These are phyloP conservation scores for Nemopilema nomurai DNA, from an alignment of 30 jellyfish, hydroid and myxozoan genomes.

Conservation along the genomic window DNA sequence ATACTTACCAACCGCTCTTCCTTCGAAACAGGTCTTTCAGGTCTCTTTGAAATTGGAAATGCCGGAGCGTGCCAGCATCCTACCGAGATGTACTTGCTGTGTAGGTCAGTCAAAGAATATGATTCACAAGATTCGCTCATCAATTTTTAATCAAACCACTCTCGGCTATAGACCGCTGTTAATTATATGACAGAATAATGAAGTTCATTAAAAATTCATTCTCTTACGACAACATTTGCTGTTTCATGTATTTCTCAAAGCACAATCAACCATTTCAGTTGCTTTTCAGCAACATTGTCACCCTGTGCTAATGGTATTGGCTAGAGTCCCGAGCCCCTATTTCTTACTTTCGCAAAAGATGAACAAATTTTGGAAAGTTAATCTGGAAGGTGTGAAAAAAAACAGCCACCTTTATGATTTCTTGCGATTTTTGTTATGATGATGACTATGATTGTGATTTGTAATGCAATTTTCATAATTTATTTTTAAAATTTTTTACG, in stretches of 20 bases:
- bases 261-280: background rate
- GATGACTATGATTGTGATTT: too few species aligned
- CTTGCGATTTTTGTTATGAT: too few species aligned
- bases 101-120: background rate
- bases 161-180: background rate
- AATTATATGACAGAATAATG: background rate
- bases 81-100: background rate
- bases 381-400: too few species aligned
- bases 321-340: too few species aligned
- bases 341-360: too few species aligned
- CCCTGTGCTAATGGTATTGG: too few species aligned
- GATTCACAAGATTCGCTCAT: background rate
- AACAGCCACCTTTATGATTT: too few species aligned
- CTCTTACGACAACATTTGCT: background rate
- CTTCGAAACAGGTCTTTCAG: background rate
- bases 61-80: background rate
- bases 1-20: background rate
- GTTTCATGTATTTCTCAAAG: background rate
- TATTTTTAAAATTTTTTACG: too few species aligned
- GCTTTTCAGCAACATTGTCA: background rate
- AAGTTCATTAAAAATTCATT: background rate
- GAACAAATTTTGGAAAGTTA: too few species aligned
- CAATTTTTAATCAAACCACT: background rate
- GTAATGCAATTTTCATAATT: too few species aligned
- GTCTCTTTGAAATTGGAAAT: background rate